Percentiles rank a stretch among this genome's conserved stretches.
phyloP scores from a whole-genome alignment of 2,797 vertebrate species.

The Valencia hispanica region DNA sequence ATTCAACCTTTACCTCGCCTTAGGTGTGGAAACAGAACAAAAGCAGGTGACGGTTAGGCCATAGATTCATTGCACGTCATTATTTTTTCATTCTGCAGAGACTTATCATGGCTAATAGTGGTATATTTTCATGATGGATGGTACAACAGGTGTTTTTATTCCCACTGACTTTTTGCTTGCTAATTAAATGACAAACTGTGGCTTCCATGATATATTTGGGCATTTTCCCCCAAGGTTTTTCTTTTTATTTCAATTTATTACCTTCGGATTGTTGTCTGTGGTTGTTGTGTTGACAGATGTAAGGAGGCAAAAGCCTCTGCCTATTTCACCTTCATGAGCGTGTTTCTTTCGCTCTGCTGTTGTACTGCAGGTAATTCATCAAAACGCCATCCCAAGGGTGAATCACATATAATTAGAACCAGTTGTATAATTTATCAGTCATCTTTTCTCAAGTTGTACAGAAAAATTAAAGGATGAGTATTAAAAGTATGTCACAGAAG shows the following conservation, averaged over 20 bases:
- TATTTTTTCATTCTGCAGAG: slow-evolving; percentile 54
- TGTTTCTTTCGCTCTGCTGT: neutral
- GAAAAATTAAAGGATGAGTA: neutral
- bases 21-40: slow-evolving; percentile 1
- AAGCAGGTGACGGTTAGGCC: neutral
- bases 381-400: slow-evolving; percentile 4
- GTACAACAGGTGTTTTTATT: slow-evolving; percentile 33
- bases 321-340: neutral
- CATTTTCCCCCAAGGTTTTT: slow-evolving; percentile 28
- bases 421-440: neutral
- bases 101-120: slow-evolving; percentile 54
- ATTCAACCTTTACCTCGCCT: slow-evolving; percentile 47
- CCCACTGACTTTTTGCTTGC: slow-evolving; percentile 48
- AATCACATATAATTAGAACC: slow-evolving; percentile 5
- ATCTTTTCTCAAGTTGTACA: neutral
- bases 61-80: slow-evolving; percentile 30
- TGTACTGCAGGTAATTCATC: slow-evolving; percentile 9
- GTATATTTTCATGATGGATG: slow-evolving; percentile 66
- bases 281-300: neutral
- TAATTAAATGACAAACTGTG: slow-evolving; percentile 75
- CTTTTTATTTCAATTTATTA: slow-evolving; percentile 16
- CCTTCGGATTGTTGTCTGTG: neutral
- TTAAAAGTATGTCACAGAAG: neutral
- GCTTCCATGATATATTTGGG: slow-evolving; percentile 42
- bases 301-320: slow-evolving; percentile 1